These are phyloP conservation scores for Datnioides undecimradiatus DNA, from an alignment of 2,113 vertebrate genomes.

Conservation along the genomic window DNA sequence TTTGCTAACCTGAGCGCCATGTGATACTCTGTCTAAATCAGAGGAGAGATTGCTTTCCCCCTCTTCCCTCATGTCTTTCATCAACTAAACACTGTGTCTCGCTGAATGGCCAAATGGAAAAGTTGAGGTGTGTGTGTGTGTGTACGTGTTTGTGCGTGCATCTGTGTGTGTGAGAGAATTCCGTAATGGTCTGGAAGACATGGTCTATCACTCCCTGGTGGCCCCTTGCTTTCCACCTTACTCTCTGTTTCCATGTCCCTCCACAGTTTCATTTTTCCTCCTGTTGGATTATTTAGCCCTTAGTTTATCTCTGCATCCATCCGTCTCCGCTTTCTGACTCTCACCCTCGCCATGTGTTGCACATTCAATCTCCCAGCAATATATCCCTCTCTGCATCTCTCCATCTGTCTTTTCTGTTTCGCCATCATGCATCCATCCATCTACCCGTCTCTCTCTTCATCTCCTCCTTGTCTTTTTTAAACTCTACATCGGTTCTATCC, in stretches of 20 bases:
- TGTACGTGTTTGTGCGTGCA: not conserved
- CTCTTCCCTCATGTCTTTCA: conserved; percentile 37
- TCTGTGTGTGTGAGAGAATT: not conserved
- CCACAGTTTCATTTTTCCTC: conserved; percentile 4
- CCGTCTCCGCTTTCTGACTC: conserved; percentile 9
- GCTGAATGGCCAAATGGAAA: conserved; percentile 36
- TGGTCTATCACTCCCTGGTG: conserved; percentile 31
- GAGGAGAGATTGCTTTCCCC: conserved; percentile 45
- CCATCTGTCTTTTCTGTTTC: conserved; percentile 24
- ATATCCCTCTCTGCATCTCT: conserved; percentile 19
- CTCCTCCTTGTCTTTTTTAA: not conserved
- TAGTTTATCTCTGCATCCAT: conserved; percentile 26
- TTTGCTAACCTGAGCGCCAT: conserved; percentile 33
- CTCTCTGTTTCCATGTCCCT: conserved; percentile 9
- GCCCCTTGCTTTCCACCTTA: conserved; percentile 3
- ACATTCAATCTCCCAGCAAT: conserved; percentile 31
- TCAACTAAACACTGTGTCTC: conserved; percentile 47
- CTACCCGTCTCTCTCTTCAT: conserved; percentile 2
- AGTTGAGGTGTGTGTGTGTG: conserved; percentile 8
- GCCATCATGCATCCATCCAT: conserved; percentile 35
- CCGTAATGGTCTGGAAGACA: conserved; percentile 16
- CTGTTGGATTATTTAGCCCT: conserved; percentile 15
- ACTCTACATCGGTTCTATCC: not conserved
- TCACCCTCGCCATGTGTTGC: conserved; percentile 22
- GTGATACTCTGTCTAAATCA: conserved; percentile 63